Evolutionary conservation across 2,888 invertebrate species (phyloP), one percentile per base, ranked within the genome.

Genomic region (Lampropteryx suffumata): DNA sequence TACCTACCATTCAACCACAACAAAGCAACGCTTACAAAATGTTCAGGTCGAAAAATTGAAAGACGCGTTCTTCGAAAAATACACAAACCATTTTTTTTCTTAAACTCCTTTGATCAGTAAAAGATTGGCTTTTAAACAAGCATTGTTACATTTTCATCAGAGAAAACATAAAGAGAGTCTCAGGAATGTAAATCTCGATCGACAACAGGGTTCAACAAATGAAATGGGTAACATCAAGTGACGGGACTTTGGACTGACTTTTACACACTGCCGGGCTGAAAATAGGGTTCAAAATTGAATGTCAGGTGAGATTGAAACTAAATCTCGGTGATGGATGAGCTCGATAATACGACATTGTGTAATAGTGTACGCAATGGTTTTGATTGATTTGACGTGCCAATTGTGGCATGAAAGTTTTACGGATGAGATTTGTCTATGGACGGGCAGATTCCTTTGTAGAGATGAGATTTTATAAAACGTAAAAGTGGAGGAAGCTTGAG

Each of bases 311-410:
- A 45, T 53, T 45, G 28, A 21, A 28, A 30, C 29, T 27, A 46
- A 58, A 57, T 57, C 61, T 33, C 6, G 36, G 41, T 65, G 65
- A 65, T 65, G 58, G 62, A 65, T 61, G 65, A 63, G 47, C 47
- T 55, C 53, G 34, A 47, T 61, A 59, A 62, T 59, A 59, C 55
- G 47, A 50, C 57, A 53, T 55, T 55, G 55, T 59, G 58, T 50
- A 36, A 46, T 37, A 50, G 41, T 36, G 41, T 36, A 30, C 12
- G 53, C 49, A 46, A 27, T 35, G 51, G 55, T 52, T 53, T 60
- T 61, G 61, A 61, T 61, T 57, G 59, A 61, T 61, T 61, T 55
- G 55, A 54, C 53, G 52, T 24, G 46, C 33, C 43, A 44, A 29
- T 49, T 57, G 50, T 39, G 34, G 49, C 29, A 32, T 39, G 41